A percentile compares a stretch with the other conserved stretches of the same genome.
phyloP scores from a whole-genome alignment of 2,797 vertebrate species.

The Danio tinwini region DNA sequence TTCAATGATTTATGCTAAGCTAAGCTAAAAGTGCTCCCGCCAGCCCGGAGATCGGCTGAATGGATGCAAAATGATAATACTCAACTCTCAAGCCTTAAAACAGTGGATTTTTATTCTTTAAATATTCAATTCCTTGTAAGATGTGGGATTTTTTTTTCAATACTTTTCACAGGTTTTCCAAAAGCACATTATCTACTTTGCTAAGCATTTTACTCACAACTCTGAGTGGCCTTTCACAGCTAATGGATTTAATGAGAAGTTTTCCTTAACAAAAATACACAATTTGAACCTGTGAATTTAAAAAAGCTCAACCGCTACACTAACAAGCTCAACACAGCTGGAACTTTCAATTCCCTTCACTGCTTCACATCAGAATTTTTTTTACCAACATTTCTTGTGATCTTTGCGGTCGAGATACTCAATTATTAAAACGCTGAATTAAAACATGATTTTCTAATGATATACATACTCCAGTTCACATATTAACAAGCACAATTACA shows the following conservation, averaged over 20 bases:
- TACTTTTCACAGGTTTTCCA: neutral
- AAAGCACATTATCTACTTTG: neutral
- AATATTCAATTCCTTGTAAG: too few relatives aligned
- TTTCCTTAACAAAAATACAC: neutral
- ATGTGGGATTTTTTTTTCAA: too few relatives aligned
- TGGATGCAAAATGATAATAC: too few relatives aligned
- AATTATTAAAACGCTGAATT: conserved; percentile 18
- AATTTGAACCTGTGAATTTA: neutral
- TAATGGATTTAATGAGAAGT: conserved; percentile 2
- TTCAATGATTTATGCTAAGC: too few relatives aligned
- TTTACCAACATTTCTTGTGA: neutral
- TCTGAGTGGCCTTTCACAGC: neutral
- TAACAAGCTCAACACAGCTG: neutral
- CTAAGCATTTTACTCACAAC: neutral
- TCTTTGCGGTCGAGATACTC: neutral
- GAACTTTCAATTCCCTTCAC: neutral
- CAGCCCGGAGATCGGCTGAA: too few relatives aligned
- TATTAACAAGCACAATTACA: conserved; percentile 3
- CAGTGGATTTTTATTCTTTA: too few relatives aligned
- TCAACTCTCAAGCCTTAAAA: too few relatives aligned
- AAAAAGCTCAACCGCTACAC: neutral
- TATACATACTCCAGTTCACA: neutral
- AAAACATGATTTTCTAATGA: neutral
- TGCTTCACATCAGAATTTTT: neutral
- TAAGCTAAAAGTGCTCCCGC: too few relatives aligned